Percentiles rank a stretch among this genome's conserved stretches.
Evolutionary conservation across 1,140 invertebrate genomes (phyloP).

Genomic region (Paraescarpia echinospica): DNA sequence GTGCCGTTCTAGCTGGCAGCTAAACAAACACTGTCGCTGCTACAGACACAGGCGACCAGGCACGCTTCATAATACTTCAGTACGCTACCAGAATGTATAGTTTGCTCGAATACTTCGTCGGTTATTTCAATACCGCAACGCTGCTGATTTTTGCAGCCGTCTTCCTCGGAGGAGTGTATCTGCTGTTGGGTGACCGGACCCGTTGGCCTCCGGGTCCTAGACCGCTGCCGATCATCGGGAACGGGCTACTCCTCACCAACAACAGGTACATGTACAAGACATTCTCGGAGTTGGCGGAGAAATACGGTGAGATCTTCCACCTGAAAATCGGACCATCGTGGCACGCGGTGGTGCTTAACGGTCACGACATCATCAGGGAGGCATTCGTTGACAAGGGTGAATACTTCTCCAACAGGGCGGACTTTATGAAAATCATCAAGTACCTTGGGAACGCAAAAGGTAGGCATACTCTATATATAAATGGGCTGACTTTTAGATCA

Average conservation of each 20-base stretch:
- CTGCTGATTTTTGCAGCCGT: neutral
- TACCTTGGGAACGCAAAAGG: neutral
- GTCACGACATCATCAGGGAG: neutral
- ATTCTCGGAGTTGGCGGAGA: neutral
- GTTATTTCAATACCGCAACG: neutral
- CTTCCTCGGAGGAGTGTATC: neutral
- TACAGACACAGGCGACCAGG: no score
- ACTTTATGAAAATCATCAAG: neutral
- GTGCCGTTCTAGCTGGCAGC: no score
- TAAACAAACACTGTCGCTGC: no score
- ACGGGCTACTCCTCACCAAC: neutral
- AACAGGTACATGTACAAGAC: neutral
- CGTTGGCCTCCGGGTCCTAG: neutral
- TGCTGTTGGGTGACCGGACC: neutral
- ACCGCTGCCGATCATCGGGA: neutral
- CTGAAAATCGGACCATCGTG: neutral
- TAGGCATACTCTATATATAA: neutral
- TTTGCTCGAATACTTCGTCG: no score
- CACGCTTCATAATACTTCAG: no score
- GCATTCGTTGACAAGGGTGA: neutral
- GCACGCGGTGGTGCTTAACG: neutral
- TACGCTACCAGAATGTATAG: no score
- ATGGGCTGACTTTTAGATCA: no score
- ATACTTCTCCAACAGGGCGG: neutral
- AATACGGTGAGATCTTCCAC: neutral